These are phyloP conservation scores for Pseudolaguvia tuberculata DNA, from an alignment of 2,113 vertebrate species.

Conservation along the genomic window DNA sequence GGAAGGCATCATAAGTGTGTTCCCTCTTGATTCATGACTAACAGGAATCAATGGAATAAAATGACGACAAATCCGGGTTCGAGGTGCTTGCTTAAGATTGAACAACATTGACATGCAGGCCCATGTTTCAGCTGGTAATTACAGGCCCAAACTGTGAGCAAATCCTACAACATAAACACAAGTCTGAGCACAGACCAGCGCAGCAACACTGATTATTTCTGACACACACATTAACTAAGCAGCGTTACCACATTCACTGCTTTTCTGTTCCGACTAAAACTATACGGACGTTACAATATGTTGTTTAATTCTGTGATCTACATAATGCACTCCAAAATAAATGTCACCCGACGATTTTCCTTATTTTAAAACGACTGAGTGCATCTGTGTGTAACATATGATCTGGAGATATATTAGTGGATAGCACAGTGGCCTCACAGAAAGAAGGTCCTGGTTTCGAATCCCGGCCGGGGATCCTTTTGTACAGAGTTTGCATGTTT, in stretches of 20 bases:
- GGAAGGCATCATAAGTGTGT: neutral
- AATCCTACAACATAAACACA: neutral
- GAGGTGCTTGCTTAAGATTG: neutral
- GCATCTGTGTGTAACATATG: too few species aligned
- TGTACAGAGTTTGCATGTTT: too few species aligned
- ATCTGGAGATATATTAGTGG: too few species aligned
- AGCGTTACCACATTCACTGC: conserved; percentile 41
- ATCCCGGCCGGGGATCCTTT: too few species aligned
- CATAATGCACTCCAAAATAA: too few species aligned
- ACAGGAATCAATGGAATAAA: neutral
- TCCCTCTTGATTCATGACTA: neutral
- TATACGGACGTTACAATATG: too few species aligned
- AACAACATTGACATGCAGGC: neutral
- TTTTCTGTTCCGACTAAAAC: too few species aligned
- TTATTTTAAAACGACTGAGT: too few species aligned
- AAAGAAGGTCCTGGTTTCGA: too few species aligned
- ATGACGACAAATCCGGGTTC: neutral
- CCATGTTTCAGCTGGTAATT: neutral
- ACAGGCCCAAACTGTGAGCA: neutral
- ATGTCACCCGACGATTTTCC: too few species aligned
- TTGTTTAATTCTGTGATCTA: too few species aligned
- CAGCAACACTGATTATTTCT: neutral
- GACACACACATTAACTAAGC: conserved; percentile 47
- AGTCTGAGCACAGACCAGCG: neutral
- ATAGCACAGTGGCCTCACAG: too few species aligned